A percentile compares a stretch with the other conserved stretches of the same genome.
phyloP scores from a whole-genome alignment of 2,888 invertebrate species.

The Minunthozetes semirufus region DNA sequence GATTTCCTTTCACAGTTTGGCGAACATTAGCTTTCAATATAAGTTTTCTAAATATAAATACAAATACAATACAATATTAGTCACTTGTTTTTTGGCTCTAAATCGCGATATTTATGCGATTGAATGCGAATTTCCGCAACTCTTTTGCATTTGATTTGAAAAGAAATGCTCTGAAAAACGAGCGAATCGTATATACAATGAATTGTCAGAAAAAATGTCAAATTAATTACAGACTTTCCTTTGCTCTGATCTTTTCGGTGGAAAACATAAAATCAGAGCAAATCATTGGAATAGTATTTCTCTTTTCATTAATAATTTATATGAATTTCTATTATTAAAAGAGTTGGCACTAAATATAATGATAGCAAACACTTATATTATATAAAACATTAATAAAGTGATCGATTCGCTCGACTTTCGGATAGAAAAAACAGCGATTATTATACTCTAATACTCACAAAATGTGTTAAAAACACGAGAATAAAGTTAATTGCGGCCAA shows the following conservation, averaged over 20 bases:
- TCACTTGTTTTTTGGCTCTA: background rate
- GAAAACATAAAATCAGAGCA: background rate
- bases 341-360: background rate
- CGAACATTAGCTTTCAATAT: background rate
- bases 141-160: background rate
- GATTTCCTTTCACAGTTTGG: conserved; percentile 13
- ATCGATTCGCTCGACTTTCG: background rate
- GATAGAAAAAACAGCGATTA: background rate
- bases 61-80: background rate
- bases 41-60: background rate
- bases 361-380: background rate
- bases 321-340: background rate
- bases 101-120: background rate
- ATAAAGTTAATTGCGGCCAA: background rate
- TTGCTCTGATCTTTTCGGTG: background rate
- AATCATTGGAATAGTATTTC: background rate
- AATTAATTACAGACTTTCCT: background rate
- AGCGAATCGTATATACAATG: background rate
- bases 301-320: background rate
- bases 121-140: background rate
- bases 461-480: conserved; percentile 17
- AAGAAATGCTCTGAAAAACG: background rate
- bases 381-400: background rate
- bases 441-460: background rate
- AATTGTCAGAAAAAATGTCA: background rate